Evolutionary conservation across 1,140 invertebrate genomes (phyloP).

Genomic region (Gryllus bimaculatus): DNA sequence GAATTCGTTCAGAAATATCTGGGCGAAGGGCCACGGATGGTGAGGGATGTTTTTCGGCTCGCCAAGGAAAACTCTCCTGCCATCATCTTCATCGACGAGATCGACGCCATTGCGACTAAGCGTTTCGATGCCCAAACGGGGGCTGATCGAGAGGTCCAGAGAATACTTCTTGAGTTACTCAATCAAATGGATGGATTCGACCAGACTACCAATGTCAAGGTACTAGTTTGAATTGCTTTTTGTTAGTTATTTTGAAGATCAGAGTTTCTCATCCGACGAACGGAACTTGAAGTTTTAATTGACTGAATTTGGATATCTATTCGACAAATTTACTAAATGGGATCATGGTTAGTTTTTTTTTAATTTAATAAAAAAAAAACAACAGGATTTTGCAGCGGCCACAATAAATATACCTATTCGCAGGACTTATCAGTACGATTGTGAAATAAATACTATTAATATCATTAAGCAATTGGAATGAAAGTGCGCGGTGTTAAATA

Average conservation of each 20-base stretch:
- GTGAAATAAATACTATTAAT: no score
- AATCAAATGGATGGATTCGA: constrained; percentile 99
- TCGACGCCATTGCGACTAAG: constrained; percentile 98
- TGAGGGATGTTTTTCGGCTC: constrained; percentile 95
- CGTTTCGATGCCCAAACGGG: constrained; percentile 98
- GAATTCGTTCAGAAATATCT: constrained; percentile 99
- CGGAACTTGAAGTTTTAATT: not conserved
- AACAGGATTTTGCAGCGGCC: no score
- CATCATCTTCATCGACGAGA: constrained; percentile 99
- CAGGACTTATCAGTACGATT: no score
- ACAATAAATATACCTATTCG: no score
- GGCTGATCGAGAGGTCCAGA: constrained; percentile 97
- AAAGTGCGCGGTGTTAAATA: no score
- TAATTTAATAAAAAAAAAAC: no score
- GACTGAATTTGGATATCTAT: no score
- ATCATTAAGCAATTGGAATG: no score
- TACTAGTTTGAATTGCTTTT: constrained; percentile 29
- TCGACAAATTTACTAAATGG: no score
- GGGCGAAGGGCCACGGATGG: constrained; percentile 98
- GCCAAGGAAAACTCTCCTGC: constrained; percentile 99
- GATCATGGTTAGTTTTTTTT: no score
- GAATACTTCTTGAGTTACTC: constrained; percentile 92
- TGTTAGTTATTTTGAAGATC: not conserved
- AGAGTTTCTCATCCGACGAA: not conserved
- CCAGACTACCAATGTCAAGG: constrained; percentile 99